These are phyloP conservation scores for Nothura maculosa DNA, from an alignment of 2,797 vertebrate genomes.

Conservation along the genomic window DNA sequence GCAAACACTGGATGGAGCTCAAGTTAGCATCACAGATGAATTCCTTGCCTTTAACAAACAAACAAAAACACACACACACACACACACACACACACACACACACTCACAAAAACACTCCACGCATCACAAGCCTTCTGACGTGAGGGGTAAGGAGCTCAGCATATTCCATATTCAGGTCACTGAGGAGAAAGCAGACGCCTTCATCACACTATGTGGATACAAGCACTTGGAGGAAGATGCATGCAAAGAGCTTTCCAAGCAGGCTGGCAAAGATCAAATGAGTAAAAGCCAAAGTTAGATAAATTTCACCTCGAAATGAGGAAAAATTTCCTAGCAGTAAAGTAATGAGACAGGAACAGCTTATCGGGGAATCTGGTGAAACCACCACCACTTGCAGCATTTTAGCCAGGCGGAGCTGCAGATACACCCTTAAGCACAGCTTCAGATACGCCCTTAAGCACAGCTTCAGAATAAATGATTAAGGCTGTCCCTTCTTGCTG, in stretches of 20 bases:
- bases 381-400: neutral
- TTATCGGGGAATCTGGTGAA: neutral
- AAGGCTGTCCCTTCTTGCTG: neutral
- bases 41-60: slow-evolving; percentile 23
- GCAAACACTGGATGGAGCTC: slow-evolving; percentile 37
- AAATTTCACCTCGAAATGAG: slow-evolving; percentile 13
- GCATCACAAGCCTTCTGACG: neutral
- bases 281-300: neutral
- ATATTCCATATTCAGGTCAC: slow-evolving; percentile 3
- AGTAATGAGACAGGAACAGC: neutral
- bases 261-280: neutral
- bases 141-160: neutral
- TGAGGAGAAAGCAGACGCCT: neutral
- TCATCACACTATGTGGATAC: neutral
- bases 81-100: neutral
- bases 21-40: slow-evolving; percentile 17
- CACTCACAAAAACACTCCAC: too few species aligned
- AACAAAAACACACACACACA: neutral
- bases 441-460: neutral
- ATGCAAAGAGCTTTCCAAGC: neutral
- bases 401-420: neutral
- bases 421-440: neutral
- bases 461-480: neutral
- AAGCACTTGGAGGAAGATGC: neutral
- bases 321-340: neutral